These are phyloP conservation scores for Epizoanthus ramosus DNA, from an alignment of 92 coral and sea anemone genomes.

Conservation along the genomic window DNA sequence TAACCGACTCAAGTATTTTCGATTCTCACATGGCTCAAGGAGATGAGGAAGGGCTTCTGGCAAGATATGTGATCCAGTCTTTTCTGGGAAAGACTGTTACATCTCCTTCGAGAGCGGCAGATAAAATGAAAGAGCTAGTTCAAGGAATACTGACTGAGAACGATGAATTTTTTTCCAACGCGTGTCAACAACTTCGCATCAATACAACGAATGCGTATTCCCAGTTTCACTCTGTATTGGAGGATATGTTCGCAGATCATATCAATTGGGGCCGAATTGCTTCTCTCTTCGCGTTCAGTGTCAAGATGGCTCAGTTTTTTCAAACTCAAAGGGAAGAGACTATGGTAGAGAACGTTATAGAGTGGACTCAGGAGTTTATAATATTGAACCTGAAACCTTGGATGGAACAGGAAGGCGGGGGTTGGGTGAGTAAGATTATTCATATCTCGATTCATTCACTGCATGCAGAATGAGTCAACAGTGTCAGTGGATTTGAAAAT, in stretches of 20 bases:
- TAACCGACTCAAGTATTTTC: constrained; percentile 5
- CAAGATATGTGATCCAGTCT: constrained; percentile 59
- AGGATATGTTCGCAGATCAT: constrained; percentile 60
- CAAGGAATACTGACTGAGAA: constrained; percentile 52
- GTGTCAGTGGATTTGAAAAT: background rate
- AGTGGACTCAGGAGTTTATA: constrained; percentile 57
- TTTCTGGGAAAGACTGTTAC: constrained; percentile 47
- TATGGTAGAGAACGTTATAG: constrained; percentile 53
- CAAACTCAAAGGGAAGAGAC: constrained; percentile 42
- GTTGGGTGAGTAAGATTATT: constrained; percentile 56
- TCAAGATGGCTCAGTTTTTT: constrained; percentile 62
- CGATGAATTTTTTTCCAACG: constrained; percentile 41
- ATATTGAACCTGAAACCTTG: constrained; percentile 46
- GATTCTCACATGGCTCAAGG: constrained; percentile 26
- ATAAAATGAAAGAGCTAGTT: constrained; percentile 46
- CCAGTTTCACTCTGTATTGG: constrained; percentile 51
- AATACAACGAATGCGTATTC: constrained; percentile 51
- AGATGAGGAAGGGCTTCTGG: constrained; percentile 43
- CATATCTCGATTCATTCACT: constrained; percentile 15
- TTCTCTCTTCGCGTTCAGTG: constrained; percentile 61
- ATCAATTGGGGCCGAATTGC: constrained; percentile 69
- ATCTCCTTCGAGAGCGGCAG: constrained; percentile 47
- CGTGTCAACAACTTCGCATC: constrained; percentile 54
- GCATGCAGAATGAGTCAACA: background rate
- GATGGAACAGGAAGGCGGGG: constrained; percentile 65